Evolutionary conservation across 1,140 invertebrate species (phyloP).

Genomic region (Oreohelix idahoensis): DNA sequence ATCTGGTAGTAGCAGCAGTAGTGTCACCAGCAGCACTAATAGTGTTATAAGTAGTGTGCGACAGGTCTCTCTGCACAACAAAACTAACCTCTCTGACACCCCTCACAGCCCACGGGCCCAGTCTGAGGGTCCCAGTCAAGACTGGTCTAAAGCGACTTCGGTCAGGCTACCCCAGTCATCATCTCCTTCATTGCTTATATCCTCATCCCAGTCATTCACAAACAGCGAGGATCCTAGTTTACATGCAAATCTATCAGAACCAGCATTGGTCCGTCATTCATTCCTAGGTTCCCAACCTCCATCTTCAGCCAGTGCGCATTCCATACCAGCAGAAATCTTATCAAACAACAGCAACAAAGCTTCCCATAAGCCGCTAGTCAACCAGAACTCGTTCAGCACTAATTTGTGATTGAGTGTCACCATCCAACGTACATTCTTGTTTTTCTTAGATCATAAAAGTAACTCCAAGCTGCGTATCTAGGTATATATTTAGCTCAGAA

Average conservation of each 20-base stretch:
- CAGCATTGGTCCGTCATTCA: background rate
- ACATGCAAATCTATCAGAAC: background rate
- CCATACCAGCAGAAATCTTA: conserved; percentile 9
- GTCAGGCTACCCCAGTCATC: background rate
- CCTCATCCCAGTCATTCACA: background rate
- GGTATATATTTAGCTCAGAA: no score
- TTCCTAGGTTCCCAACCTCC: background rate
- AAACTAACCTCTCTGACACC: background rate
- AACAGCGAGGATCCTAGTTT: background rate
- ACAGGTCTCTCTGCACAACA: background rate
- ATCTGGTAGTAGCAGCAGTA: background rate
- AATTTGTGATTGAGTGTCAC: conserved; percentile 11
- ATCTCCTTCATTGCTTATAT: background rate
- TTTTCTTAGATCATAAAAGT: no score
- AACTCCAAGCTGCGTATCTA: no score
- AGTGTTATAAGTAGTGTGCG: background rate
- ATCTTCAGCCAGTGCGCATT: background rate
- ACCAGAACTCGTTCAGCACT: conserved; percentile 26
- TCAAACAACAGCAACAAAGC: background rate
- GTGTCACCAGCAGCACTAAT: background rate
- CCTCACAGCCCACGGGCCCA: conserved; percentile 17
- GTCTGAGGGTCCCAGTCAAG: conserved; percentile 14
- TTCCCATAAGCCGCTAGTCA: background rate
- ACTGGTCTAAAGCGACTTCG: background rate
- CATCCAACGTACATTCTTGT: no score